Conservation (phyloP, 2,888 invertebrate genomes). For the Syrista parreyssii region DNA sequence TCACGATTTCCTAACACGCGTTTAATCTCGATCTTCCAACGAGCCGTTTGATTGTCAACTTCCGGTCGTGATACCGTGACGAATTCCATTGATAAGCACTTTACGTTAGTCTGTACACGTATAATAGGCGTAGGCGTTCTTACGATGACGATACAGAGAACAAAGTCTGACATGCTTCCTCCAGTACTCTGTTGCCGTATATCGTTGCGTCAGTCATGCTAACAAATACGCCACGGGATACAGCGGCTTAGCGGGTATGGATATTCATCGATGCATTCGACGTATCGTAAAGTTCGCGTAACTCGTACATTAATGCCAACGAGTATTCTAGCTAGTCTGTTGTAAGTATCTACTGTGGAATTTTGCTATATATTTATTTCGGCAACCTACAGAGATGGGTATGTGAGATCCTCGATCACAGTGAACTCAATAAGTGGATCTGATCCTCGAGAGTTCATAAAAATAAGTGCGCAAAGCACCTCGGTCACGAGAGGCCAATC, state of each 20-base stretch:
- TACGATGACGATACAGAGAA: neutral
- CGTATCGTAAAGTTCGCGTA: neutral
- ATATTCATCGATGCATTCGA: neutral
- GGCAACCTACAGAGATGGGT: neutral
- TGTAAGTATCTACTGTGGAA: neutral
- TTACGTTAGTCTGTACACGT: neutral
- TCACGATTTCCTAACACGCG: neutral
- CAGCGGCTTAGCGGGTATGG: neutral
- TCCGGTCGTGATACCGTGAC: neutral
- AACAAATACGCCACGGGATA: neutral
- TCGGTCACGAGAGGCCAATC: neutral
- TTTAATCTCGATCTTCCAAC: neutral
- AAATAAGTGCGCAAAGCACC: neutral
- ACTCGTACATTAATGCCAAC: neutral
- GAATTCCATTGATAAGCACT: neutral
- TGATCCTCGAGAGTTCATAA: neutral
- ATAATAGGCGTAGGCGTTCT: no score
- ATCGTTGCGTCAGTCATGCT: neutral
- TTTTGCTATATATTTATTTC: neutral
- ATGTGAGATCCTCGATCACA: neutral
- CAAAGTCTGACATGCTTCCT: no score
- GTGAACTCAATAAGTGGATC: neutral
- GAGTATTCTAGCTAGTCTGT: neutral
- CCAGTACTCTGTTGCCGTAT: neutral
- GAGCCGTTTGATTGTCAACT: neutral